phyloP scores from a whole-genome alignment of 2,797 vertebrate species.

The Moxostoma hubbsi region DNA sequence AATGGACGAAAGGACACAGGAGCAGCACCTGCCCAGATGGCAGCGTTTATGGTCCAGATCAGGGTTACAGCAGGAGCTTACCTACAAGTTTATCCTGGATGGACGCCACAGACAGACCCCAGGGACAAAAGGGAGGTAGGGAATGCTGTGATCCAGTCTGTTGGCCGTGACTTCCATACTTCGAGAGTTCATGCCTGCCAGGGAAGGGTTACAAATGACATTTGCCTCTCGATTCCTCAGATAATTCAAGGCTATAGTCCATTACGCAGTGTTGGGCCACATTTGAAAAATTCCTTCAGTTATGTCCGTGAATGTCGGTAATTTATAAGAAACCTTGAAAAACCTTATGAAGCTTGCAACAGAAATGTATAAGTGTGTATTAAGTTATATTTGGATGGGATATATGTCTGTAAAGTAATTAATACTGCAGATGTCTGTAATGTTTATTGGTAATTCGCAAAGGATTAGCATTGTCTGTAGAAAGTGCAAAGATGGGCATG shows the following conservation, averaged over 20 bases:
- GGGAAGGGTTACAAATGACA: constrained; percentile 35
- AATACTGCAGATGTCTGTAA: too few relatives aligned
- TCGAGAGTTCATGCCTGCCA: constrained; percentile 34
- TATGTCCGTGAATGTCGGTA: neutral
- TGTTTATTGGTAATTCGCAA: too few relatives aligned
- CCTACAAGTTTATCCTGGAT: constrained; percentile 39
- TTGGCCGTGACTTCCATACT: constrained; percentile 41
- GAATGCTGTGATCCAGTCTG: constrained; percentile 52
- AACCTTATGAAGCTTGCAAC: neutral
- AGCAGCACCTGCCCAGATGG: constrained; percentile 59
- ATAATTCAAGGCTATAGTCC: constrained; percentile 1
- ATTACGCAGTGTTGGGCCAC: neutral
- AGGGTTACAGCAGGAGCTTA: constrained; percentile 43
- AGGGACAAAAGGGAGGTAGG: constrained; percentile 42
- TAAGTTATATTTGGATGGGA: too few relatives aligned
- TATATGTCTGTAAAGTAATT: too few relatives aligned
- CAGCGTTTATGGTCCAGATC: constrained; percentile 35
- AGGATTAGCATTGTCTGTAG: too few relatives aligned
- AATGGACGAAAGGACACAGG: constrained; percentile 31
- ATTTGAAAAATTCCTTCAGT: neutral
- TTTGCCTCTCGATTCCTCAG: constrained; percentile 6
- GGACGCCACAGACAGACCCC: constrained; percentile 47
- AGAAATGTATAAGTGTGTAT: neutral
- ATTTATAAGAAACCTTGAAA: constrained; percentile 2
- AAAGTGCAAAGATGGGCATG: too few relatives aligned